A percentile compares a stretch with the other conserved stretches of the same genome.
These are phyloP conservation scores for Pseudochromis fuscus DNA, from an alignment of 2,797 vertebrate genomes.

Conservation along the genomic window DNA sequence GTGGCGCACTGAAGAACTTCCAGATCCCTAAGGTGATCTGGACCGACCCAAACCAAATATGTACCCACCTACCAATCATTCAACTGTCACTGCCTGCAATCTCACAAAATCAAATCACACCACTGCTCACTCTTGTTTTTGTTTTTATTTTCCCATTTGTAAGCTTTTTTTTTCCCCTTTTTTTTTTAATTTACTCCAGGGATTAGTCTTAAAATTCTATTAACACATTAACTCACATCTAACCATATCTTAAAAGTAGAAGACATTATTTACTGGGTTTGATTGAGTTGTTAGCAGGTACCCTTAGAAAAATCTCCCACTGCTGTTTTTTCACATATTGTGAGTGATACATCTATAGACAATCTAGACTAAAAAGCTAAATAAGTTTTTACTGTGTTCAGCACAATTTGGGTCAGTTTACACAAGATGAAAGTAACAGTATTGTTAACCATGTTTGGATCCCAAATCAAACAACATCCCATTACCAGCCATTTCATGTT, in stretches of 20 bases:
- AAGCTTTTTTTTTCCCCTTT: constrained; percentile 58
- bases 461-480: background rate
- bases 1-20: constrained; percentile 95
- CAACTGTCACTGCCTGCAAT: constrained; percentile 81
- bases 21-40: constrained; percentile 96
- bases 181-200: constrained; percentile 43
- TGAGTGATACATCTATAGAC: background rate
- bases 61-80: constrained; percentile 79
- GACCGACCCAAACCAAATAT: constrained; percentile 72
- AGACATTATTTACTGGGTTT: constrained; percentile 25
- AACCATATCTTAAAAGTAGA: constrained; percentile 47
- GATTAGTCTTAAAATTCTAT: constrained; percentile 45
- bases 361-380: background rate
- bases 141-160: constrained; percentile 67
- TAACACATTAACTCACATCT: constrained; percentile 61
- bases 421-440: too few relatives aligned
- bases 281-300: constrained; percentile 24
- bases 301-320: constrained; percentile 71
- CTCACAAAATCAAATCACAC: constrained; percentile 76
- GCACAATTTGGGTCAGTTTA: too few relatives aligned
- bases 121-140: constrained; percentile 70
- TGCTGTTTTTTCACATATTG: constrained; percentile 16
- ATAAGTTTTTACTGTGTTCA: too few relatives aligned
- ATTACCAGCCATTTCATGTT: too few relatives aligned
- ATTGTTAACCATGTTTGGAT: too few relatives aligned